Base-by-base conservation (phyloP, 2,113 vertebrate genomes). In the Trachemys scripta region DNA sequence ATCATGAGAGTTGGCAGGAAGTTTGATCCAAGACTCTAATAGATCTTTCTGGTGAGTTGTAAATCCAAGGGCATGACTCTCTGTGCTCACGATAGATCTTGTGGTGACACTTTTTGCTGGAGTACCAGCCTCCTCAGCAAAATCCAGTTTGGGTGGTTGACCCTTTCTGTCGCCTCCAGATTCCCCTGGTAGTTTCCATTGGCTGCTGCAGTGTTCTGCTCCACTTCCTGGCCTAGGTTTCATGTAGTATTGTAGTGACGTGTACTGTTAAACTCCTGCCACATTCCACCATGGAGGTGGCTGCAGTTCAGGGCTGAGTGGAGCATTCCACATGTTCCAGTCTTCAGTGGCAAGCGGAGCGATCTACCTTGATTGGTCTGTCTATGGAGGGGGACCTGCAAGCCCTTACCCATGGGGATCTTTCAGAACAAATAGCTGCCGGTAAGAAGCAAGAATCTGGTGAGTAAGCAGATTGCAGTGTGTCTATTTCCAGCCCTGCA, bases 321-420 rank as follows among this genome's bases (percentile, higher is more conserved):
- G 85, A 72, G 3, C 3, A 3, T 6, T 42, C 81, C 78, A 10
- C 16, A 9, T 90, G 27, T 53, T 87, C 20, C 3, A 0, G 47
- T 35, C 53, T 86, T 24, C 0, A 0, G 38, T 78, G 27, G 59
- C 24, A 0, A 0, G 0, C 38, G 47, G 59, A 6, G 35, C 50
- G 45, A 65, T 2, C 0, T 81, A 17, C 53, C 0, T 0, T 78
- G 69, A 53, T 85, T 65, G 49, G 22, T 10, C 1, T 3, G 4
- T 72, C 75, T 51, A 24, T 62, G 42, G 76, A 72, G 25, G 29
- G 35, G 57, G 31, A 47, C 11, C 24, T 76, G 24, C 22, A 27
- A 14, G 12, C 24, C 42, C 75, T 78, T 47, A 20, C 42, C n/a
- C 25, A 27, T 4, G 7, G 5, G 42, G 38, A 78, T 78, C 12